Base-by-base conservation (phyloP, 2,888 invertebrate genomes). In the Scaptomyza polygonia region DNA sequence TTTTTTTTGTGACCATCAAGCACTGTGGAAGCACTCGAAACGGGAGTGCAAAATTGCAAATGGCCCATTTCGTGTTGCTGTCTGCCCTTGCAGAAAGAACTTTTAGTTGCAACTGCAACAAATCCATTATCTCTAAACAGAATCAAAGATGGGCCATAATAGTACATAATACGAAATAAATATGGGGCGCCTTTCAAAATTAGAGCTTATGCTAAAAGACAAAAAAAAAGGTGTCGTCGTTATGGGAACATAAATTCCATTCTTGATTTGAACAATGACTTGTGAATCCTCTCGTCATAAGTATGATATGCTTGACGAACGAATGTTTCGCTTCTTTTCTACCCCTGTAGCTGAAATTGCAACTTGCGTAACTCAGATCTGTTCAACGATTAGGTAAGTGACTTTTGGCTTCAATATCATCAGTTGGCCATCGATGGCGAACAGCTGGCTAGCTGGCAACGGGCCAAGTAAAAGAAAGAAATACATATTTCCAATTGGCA, bases 341-440 rank as follows among this genome's bases (percentile, higher is more conserved):
- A 7, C 9, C 9, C 8, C n/a, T n/a, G n/a, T n/a, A n/a, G 3
- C 27, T 18, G 32, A 40, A 64, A 43, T 43, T 39, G 32, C 29
- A 16, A 8, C 40, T 68, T 68, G 56, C 48, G 29, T 62, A 52
- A 58, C 36, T 16, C 9, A 34, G 49, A 39, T 42, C 29, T 43
- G 11, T 27, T 5, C 25, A 56, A 48, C 51, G 56, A 61, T 69
- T 75, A 51, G 59, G 21, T 74, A 71, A 74, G 34, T 73, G 74
- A 39, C 39, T 56, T 53, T 36, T 43, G 45, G 48, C 34, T 47
- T 44, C 21, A 34, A 62, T 72, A 80, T 80, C 69, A 80, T 80
- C 69, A 69, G 49, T 54, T 78, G 81, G 72, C 68, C 68, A 81
- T 80, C 84, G 56, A 58, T 65, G 59, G 44, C 44, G 67, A 69